Evolutionary conservation across 2,113 vertebrate genomes (phyloP).

Genomic region (Lepus timidus): DNA sequence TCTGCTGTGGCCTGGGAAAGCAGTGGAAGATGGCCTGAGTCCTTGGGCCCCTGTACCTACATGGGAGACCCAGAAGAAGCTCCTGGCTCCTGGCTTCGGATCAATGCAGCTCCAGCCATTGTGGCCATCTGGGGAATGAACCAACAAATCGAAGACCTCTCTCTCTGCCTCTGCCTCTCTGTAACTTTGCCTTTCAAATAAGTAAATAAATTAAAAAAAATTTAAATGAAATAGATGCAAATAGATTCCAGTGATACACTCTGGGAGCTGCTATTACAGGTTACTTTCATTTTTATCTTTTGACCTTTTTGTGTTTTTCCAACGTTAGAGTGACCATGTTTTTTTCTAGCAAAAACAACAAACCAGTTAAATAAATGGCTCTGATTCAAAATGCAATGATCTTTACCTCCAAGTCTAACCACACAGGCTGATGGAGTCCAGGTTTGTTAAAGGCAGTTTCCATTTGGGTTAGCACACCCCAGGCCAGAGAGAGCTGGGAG

Average conservation of each 20-base stretch:
- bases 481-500: not conserved
- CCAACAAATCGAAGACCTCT: too few species aligned
- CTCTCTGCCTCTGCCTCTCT: too few species aligned
- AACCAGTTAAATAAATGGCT: not conserved
- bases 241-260: not conserved
- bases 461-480: not conserved
- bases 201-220: not conserved
- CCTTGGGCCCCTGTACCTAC: too few species aligned
- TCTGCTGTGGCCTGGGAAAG: too few species aligned
- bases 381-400: not conserved
- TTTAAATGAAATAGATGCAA: not conserved
- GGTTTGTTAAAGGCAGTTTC: not conserved
- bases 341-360: constrained; percentile 14
- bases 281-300: constrained; percentile 27
- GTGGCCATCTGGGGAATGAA: too few species aligned
- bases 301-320: not conserved
- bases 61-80: too few species aligned
- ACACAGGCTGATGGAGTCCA: not conserved
- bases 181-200: too few species aligned
- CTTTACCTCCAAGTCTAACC: not conserved
- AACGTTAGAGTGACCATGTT: not conserved
- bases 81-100: too few species aligned
- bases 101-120: too few species aligned
- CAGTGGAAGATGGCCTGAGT: too few species aligned
- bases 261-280: not conserved